Base-by-base conservation (phyloP, 2,888 invertebrate species). In the Masnerella sp. region DNA sequence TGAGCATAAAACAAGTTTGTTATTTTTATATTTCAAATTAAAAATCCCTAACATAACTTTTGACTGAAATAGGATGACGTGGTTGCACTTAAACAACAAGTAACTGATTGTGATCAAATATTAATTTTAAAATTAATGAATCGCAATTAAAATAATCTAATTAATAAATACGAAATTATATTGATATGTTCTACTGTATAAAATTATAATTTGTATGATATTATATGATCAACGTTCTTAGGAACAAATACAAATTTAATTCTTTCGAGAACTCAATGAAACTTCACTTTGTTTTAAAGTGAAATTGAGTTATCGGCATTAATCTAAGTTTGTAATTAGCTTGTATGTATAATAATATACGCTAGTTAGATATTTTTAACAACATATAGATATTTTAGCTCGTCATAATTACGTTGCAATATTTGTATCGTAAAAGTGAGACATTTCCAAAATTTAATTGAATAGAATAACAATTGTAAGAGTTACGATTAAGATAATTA, bases 271-370 rank as follows among this genome's bases (percentile, higher is more conserved):
- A 68, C 69, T 59, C 75, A 74, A 67, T 70, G 64, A 49, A 47
- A 43, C 58, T 67, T 52, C 52, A 56, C 69, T 59, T 67, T 47
- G 28, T 45, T 52, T 64, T 59, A 54, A 67, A 59, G 64, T 45
- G n/a, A 36, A 67, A 67, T 56, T 61, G 64, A 71, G 72, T 72
- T 69, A 64, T 78, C 76, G 47, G 77, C 76, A 77, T 78, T 84
- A 80, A 80, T 81, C 85, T 87, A 86, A 86, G 85, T 87, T 86
- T 87, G 87, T 87, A 85, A 87, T 87, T 86, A 85, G 82, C 85
- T 86, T 84, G 82, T 86, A 87, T 83, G 84, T 85, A 84, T 75
- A 28, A 68, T 76, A 71, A 30, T 40, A 70, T 62, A 62, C 42
- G 54, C 47, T 62, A 49, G 22, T 25, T 70, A 49, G 30, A 59